Evolutionary conservation across 53 echinoderm and acorn worm genomes (phyloP).

Genomic region (Pentamera pediparva): DNA sequence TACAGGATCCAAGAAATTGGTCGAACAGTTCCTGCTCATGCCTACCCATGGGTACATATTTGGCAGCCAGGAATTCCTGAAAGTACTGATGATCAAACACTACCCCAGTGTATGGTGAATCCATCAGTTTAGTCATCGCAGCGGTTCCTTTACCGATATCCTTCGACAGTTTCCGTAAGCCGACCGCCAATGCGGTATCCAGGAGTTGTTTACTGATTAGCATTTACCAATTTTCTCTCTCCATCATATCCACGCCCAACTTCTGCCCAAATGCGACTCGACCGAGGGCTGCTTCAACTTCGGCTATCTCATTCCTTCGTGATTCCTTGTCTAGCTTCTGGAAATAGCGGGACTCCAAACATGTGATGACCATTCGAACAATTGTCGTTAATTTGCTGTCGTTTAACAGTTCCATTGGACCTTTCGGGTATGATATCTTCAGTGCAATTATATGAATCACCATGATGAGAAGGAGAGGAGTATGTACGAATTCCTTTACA

Average conservation of each 20-base stretch:
- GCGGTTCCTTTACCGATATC: neutral
- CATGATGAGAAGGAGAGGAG: constrained; percentile 19
- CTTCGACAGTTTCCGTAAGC: neutral
- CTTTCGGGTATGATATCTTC: neutral
- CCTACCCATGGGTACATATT: too few relatives aligned
- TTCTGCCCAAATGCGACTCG: neutral
- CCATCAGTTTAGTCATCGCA: neutral
- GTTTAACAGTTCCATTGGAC: neutral
- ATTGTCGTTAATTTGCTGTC: constrained; percentile 1
- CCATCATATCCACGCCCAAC: neutral
- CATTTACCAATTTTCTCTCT: neutral
- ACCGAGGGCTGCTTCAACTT: neutral
- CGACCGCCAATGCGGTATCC: neutral
- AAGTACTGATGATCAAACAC: neutral
- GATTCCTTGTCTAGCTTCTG: neutral
- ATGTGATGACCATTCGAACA: neutral
- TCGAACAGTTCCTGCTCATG: too few relatives aligned
- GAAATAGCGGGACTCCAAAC: constrained; percentile 2
- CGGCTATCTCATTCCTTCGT: neutral
- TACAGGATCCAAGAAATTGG: too few relatives aligned
- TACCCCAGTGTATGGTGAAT: neutral
- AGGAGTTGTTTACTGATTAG: neutral
- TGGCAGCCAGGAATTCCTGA: neutral
- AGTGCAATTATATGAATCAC: neutral
- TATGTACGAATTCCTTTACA: neutral